Evolutionary conservation across 1,140 invertebrate genomes (phyloP).

Genomic region (Hydropsyche tenuis): DNA sequence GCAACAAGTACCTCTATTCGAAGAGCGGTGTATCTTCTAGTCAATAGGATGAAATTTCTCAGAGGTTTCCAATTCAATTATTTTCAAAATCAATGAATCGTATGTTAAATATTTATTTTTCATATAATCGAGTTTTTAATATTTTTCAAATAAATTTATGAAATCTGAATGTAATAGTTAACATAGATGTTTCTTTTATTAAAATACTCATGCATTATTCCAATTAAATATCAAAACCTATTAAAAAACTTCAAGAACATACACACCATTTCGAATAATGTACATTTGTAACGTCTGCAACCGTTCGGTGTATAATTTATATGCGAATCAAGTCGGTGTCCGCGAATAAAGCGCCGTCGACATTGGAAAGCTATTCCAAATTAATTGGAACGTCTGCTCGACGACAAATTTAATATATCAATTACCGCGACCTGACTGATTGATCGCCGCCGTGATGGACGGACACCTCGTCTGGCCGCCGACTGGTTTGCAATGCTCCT

Average conservation of each 20-base stretch:
- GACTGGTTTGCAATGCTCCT: conserved; percentile 5
- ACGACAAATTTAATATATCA: conserved; percentile 51
- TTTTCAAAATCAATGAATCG: too few relatives aligned
- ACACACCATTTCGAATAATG: background rate
- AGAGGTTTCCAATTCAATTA: background rate
- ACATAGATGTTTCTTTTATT: too few relatives aligned
- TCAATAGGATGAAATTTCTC: background rate
- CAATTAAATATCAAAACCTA: too few relatives aligned
- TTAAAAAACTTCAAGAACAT: background rate
- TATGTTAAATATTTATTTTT: too few relatives aligned
- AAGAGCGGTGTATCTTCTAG: background rate
- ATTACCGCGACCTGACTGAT: conserved; percentile 45
- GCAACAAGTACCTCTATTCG: background rate
- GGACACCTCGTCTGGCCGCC: conserved; percentile 14
- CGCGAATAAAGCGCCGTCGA: conserved; percentile 20
- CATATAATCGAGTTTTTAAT: background rate
- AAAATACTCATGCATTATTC: too few relatives aligned
- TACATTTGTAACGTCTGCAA: background rate
- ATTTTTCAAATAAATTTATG: background rate
- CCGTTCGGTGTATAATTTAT: conserved; percentile 45
- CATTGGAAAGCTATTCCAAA: conserved; percentile 45
- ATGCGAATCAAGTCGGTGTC: conserved; percentile 34
- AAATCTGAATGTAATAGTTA: too few relatives aligned
- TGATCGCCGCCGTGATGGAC: conserved; percentile 38
- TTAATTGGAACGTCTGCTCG: conserved; percentile 45